Evolutionary conservation across 2,113 vertebrate species (phyloP).

Genomic region (Pseudopodoces humilis): DNA sequence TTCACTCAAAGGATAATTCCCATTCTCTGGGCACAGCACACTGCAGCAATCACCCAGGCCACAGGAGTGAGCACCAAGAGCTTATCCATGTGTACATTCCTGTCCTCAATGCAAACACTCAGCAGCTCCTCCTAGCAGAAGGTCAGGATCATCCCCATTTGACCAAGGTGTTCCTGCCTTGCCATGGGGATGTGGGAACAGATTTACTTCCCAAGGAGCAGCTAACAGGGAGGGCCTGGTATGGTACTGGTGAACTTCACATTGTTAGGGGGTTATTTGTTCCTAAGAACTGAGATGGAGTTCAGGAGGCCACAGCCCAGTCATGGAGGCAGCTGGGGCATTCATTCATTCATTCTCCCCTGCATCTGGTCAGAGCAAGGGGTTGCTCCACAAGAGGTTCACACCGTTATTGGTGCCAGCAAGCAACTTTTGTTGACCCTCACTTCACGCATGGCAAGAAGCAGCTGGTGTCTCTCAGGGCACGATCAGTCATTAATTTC

Average conservation of each 20-base stretch:
- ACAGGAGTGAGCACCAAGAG: neutral
- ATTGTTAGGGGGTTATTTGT: neutral
- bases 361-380: neutral
- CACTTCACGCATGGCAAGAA: neutral
- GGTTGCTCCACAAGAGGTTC: neutral
- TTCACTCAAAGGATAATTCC: neutral
- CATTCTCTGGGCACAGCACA: neutral
- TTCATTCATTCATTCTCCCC: neutral
- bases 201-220: neutral
- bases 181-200: neutral
- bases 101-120: neutral
- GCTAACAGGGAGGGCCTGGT: neutral
- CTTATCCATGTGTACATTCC: neutral
- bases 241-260: neutral
- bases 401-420: neutral
- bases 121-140: neutral
- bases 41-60: neutral
- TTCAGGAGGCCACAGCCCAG: neutral
- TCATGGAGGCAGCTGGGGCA: neutral
- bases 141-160: neutral
- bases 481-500: neutral
- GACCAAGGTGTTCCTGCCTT: neutral
- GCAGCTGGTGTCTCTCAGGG: neutral
- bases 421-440: neutral
- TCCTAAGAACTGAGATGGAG: neutral